Evolutionary conservation across 92 coral and sea anemone genomes (phyloP), one percentile per base, ranked within the genome.

Genomic region (Umimayanthus kanabou): DNA sequence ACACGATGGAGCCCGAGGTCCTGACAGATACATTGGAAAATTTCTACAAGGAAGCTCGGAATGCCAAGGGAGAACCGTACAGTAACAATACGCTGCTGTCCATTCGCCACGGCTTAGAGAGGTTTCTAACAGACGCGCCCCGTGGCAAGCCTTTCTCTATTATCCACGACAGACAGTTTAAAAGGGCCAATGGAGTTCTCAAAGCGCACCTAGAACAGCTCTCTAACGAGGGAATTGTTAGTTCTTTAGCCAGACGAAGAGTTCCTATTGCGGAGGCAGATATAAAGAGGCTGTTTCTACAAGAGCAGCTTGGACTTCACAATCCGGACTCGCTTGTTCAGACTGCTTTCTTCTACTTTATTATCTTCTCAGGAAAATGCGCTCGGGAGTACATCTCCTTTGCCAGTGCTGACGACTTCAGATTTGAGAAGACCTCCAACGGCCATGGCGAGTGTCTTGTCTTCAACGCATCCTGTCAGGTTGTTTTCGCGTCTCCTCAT

Each of bases 21-120:
- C 79, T 86, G 67, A 39, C 80, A 30, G 55, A 16, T 14, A 74
- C 79, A 30, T 80, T 91, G 67, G 70, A 85, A 6, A 74, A 39
- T 30, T 90, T 90, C 84, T 90, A 87, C 69, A 86, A 82, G 18
- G 85, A 87, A 55, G 91, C 91, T 47, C 80, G 93, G 14, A 82
- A 81, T 28, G 83, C 64, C 14, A 37, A 55, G 29, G 88, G 91
- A 13, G 61, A 82, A 30, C 67, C 65, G 39, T 78, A 82, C 33
- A 49, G 57, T 26, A 47, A 53, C 45, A 73, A 73, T 20, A 76
- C 83, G 43, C 2, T 25, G 45, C 49, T 37, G 42, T 57, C 83
- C 18, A 53, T 76, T 33, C 76, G 75, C 11, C 47, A 49, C 42
- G 58, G 83, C 8, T 33, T 65, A 16, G 84, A 87, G 14, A 53